Evolutionary conservation across 2,113 vertebrate genomes (phyloP).

Genomic region (Anarrhichthys ocellatus): DNA sequence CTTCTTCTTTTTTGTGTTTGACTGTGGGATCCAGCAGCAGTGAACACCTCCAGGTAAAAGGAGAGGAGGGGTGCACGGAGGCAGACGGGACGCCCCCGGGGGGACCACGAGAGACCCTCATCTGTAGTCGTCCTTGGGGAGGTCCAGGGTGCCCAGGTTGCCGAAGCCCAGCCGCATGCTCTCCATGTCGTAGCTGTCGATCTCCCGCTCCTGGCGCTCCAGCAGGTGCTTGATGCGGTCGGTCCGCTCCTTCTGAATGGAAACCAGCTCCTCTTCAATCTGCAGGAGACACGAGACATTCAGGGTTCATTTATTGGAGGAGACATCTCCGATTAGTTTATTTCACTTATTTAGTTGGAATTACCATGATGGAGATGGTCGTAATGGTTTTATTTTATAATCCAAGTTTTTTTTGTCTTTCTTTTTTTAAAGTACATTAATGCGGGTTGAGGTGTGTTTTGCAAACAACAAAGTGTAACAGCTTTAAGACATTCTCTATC

Average conservation of each 20-base stretch:
- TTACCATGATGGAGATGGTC: background rate
- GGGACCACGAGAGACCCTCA: constrained; percentile 82
- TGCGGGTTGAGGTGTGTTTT: background rate
- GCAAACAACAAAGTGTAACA: background rate
- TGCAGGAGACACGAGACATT: constrained; percentile 60
- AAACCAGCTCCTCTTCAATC: constrained; percentile 98
- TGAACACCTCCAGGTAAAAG: constrained; percentile 78
- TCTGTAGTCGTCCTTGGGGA: constrained; percentile 99
- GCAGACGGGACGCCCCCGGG: constrained; percentile 27
- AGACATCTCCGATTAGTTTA: background rate
- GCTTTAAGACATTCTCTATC: background rate
- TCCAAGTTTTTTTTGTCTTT: background rate
- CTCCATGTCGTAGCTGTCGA: constrained; percentile 96
- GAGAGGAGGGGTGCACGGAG: constrained; percentile 46
- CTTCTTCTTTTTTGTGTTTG: constrained; percentile 40
- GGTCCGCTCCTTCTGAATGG: constrained; percentile 98
- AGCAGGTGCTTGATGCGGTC: constrained; percentile 96
- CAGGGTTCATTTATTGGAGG: background rate
- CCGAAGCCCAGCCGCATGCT: constrained; percentile 95
- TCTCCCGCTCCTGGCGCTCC: constrained; percentile 97
- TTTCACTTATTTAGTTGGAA: background rate
- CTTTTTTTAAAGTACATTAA: background rate
- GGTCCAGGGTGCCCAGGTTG: constrained; percentile 94
- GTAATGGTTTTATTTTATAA: background rate
- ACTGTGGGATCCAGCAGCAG: constrained; percentile 82